Evolutionary conservation across 2,113 vertebrate species (phyloP).

Genomic region (Cyprinodon variegatus): DNA sequence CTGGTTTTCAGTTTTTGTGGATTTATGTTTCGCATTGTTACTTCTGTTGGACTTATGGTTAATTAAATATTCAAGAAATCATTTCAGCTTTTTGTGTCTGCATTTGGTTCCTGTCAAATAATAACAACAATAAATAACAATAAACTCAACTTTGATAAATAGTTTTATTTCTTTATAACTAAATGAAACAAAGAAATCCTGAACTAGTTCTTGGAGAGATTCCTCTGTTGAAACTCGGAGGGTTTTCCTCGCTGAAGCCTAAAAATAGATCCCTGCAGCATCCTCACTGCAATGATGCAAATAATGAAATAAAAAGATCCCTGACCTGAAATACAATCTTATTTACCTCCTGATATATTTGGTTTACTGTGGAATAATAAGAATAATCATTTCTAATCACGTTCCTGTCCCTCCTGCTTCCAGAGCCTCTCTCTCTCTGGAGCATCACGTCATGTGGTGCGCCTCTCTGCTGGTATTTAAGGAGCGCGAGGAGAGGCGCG

Average conservation of each 20-base stretch:
- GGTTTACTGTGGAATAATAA: background rate
- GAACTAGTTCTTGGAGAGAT: background rate
- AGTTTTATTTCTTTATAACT: too few species aligned
- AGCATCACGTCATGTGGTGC: conserved; percentile 38
- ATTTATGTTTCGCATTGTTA: too few species aligned
- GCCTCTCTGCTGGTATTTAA: conserved; percentile 48
- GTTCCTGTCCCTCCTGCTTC: background rate
- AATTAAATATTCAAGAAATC: too few species aligned
- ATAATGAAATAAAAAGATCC: background rate
- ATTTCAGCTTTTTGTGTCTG: too few species aligned
- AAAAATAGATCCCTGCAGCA: conserved; percentile 13
- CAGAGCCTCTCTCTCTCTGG: background rate
- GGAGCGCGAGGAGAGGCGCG: conserved; percentile 27
- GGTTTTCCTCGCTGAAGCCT: conserved; percentile 17
- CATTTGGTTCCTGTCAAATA: too few species aligned
- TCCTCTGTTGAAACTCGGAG: background rate
- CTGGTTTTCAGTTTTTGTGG: too few species aligned
- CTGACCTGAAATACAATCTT: too few species aligned
- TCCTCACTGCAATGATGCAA: background rate
- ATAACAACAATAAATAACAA: too few species aligned
- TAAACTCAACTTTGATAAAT: too few species aligned
- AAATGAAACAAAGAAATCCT: background rate
- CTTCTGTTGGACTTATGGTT: too few species aligned
- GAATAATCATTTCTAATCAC: background rate
- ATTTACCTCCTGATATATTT: conserved; percentile 13